phyloP scores from a whole-genome alignment of 1,140 invertebrate species.

The Cyphomyrmex costatus region DNA sequence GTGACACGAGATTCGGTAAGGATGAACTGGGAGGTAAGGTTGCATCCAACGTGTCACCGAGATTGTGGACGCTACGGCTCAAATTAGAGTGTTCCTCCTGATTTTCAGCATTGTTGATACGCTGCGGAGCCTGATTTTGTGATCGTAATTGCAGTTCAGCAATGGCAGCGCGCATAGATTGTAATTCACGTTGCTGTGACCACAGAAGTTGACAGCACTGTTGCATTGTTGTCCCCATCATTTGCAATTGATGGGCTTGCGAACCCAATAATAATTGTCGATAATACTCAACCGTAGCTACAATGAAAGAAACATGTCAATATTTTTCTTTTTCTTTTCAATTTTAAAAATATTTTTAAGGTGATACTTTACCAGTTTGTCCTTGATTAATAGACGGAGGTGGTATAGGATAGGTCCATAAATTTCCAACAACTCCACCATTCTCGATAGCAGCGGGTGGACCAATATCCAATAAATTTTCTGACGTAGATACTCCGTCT shows the following conservation, averaged over 20 bases:
- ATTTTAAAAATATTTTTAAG: neutral
- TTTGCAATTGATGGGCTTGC: constrained; percentile 88
- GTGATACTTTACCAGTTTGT: constrained; percentile 75
- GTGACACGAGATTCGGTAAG: constrained; percentile 81
- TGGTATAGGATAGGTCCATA: constrained; percentile 74
- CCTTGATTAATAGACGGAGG: constrained; percentile 73
- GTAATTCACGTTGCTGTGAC: constrained; percentile 89
- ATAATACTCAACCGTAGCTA: constrained; percentile 80
- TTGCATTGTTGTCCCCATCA: constrained; percentile 88
- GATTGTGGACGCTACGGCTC: constrained; percentile 76
- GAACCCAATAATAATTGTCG: constrained; percentile 86
- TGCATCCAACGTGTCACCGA: constrained; percentile 75
- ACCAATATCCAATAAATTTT: constrained; percentile 81
- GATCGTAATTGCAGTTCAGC: constrained; percentile 79
- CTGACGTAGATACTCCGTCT: constrained; percentile 77
- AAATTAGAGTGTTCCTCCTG: constrained; percentile 80
- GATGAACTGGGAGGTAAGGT: constrained; percentile 81
- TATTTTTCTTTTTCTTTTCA: neutral
- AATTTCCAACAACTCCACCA: constrained; percentile 77
- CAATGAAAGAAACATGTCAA: constrained; percentile 41
- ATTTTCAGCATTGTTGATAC: constrained; percentile 69
- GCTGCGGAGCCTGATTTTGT: constrained; percentile 70
- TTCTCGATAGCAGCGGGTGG: constrained; percentile 78
- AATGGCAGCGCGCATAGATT: constrained; percentile 85
- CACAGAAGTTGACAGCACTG: constrained; percentile 89